A percentile compares a stretch with the other conserved stretches of the same genome.
Evolutionary conservation across 2,797 vertebrate species (phyloP).

Genomic region (Macropus fuliginosus): DNA sequence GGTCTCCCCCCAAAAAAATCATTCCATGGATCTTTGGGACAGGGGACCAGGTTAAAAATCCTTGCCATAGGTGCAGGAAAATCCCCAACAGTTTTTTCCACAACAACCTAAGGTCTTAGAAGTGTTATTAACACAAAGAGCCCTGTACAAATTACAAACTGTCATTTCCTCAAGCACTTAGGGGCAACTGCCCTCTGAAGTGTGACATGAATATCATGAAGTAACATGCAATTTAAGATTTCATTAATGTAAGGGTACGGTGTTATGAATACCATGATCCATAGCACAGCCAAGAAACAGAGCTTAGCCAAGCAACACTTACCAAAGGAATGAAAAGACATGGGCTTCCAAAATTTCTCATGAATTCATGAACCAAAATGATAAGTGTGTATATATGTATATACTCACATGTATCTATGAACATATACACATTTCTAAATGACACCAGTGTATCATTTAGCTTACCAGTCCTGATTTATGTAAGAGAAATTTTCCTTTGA

Average conservation of each 20-base stretch:
- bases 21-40: background rate
- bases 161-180: background rate
- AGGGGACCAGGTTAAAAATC: background rate
- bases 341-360: slow-evolving; percentile 44
- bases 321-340: slow-evolving; percentile 44
- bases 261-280: background rate
- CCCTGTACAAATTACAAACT: background rate
- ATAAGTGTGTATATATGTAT: background rate
- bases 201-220: background rate
- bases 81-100: background rate
- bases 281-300: background rate
- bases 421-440: background rate
- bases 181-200: background rate
- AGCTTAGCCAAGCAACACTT: slow-evolving; percentile 18
- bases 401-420: background rate
- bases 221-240: background rate
- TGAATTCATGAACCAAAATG: slow-evolving; percentile 49
- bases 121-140: background rate
- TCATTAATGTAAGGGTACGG: background rate
- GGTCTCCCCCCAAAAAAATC: background rate
- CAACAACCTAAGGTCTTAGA: background rate
- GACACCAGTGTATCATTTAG: background rate
- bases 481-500: background rate
- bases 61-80: background rate
- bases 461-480: background rate